Evolutionary conservation across 1,140 invertebrate species (phyloP).

Genomic region (Schlechtendalia chinensis): DNA sequence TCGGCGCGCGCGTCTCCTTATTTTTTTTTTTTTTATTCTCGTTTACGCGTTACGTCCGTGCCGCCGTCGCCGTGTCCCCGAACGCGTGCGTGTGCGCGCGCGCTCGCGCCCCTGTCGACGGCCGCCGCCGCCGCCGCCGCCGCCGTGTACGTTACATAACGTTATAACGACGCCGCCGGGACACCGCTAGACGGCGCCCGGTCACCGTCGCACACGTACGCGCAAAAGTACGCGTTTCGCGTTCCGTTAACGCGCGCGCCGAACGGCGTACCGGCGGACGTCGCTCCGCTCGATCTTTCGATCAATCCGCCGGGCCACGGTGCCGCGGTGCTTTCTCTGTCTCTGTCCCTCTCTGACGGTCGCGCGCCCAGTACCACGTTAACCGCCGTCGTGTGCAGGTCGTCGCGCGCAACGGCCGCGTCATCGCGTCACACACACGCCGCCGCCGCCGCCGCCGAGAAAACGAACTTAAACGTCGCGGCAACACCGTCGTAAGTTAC

Average conservation of each 20-base stretch:
- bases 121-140: background rate
- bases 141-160: no score
- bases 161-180: slow-evolving; percentile 7
- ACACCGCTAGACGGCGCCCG: slow-evolving; percentile 48
- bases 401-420: background rate
- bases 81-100: background rate
- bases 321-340: background rate
- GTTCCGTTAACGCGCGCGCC: background rate
- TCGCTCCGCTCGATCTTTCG: slow-evolving; percentile 41
- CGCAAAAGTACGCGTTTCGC: background rate
- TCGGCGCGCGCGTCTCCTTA: no score
- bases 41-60: no score
- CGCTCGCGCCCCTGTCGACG: background rate
- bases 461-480: no score
- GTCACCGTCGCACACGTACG: background rate
- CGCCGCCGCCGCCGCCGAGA: no score
- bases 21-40: no score
- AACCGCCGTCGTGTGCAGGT: slow-evolving; percentile 7
- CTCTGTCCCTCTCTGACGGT: no score
- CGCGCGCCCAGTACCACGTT: no score
- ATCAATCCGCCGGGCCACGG: slow-evolving; percentile 40
- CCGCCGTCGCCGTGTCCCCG: no score
- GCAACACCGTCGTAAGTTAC: no score
- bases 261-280: slow-evolving; percentile 3
- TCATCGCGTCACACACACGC: background rate